Conservation (phyloP, 2,888 invertebrate genomes). For the Slavum lentiscoides region DNA sequence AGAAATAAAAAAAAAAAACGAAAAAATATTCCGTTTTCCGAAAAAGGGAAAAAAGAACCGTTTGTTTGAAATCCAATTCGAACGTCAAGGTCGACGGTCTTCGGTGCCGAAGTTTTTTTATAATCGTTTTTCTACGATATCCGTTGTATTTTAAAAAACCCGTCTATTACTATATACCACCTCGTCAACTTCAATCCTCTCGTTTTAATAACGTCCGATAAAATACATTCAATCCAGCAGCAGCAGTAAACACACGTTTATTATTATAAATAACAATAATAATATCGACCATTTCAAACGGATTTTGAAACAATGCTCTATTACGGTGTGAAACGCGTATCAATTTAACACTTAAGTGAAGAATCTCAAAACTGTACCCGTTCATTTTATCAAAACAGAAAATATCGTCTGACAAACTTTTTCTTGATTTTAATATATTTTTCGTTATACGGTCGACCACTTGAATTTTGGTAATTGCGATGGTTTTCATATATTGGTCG, state of each 20-base stretch:
- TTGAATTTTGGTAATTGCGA: too few species aligned
- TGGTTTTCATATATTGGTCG: too few species aligned
- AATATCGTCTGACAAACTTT: not conserved
- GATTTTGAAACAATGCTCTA: conserved; percentile 6
- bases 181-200: not conserved
- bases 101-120: not conserved
- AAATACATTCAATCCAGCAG: not conserved
- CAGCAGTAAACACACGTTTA: not conserved
- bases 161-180: not conserved
- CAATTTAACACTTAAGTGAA: not conserved
- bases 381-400: not conserved
- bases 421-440: too few species aligned
- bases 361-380: not conserved
- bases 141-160: not conserved
- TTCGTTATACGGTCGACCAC: too few species aligned
- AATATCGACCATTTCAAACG: not conserved
- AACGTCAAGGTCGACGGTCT: not conserved
- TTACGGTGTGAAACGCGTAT: not conserved
- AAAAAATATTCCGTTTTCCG: not conserved
- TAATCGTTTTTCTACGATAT: not conserved
- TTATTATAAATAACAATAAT: conserved; percentile 19
- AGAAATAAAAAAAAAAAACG: not conserved
- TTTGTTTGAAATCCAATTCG: not conserved
- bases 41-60: not conserved
- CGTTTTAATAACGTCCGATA: not conserved